These are phyloP conservation scores for Drosophila engyochracea DNA, from an alignment of 2,888 invertebrate genomes.

Conservation along the genomic window DNA sequence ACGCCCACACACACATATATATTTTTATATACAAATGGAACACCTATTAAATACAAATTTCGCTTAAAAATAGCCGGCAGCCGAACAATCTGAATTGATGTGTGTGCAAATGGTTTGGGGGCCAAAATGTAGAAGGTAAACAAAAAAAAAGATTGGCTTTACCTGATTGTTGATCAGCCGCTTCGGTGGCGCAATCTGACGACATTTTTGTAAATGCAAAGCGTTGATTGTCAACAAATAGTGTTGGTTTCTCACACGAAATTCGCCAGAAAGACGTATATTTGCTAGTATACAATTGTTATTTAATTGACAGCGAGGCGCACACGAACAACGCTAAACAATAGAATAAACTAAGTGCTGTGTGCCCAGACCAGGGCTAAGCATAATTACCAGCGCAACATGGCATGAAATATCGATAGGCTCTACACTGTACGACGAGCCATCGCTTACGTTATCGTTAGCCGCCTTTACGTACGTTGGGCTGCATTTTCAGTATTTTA, in stretches of 20 bases:
- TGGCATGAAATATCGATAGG: constrained; percentile 27
- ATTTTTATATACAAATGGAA: neutral
- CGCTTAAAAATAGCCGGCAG: constrained; percentile 33
- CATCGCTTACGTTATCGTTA: neutral
- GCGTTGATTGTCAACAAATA: constrained; percentile 41
- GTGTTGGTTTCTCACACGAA: constrained; percentile 41
- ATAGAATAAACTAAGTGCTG: constrained; percentile 33
- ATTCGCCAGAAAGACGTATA: constrained; percentile 19
- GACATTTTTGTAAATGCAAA: constrained; percentile 60
- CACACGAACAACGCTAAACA: constrained; percentile 45
- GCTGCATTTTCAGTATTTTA: constrained; percentile 16
- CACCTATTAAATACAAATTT: constrained; percentile 12
- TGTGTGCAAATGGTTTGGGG: neutral
- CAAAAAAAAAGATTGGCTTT: constrained; percentile 20
- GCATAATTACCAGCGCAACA: neutral
- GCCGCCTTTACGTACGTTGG: constrained; percentile 5
- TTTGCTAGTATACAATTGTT: constrained; percentile 21
- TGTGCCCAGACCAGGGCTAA: constrained; percentile 25
- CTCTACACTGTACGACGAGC: neutral
- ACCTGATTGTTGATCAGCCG: constrained; percentile 48
- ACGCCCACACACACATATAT: neutral
- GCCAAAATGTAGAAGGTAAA: constrained; percentile 36
- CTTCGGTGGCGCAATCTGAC: constrained; percentile 58
- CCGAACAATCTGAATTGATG: neutral
- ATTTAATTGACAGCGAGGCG: constrained; percentile 34